These are phyloP conservation scores for Drosophila mimetica DNA, from an alignment of 2,888 invertebrate genomes.

Conservation along the genomic window DNA sequence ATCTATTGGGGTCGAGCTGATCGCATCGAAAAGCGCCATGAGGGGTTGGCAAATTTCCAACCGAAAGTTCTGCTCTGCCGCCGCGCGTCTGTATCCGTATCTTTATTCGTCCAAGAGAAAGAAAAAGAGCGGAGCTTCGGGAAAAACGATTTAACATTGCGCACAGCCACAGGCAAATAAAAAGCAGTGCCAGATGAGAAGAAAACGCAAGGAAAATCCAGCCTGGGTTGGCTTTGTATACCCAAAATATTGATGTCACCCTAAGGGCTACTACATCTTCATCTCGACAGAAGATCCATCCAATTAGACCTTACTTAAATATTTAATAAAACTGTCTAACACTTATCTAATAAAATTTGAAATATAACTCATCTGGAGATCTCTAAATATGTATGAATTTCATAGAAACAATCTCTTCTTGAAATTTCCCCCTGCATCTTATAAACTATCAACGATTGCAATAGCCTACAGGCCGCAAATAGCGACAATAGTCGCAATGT, in stretches of 20 bases:
- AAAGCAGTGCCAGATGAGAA: slow-evolving; percentile 16
- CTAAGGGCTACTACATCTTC: neutral
- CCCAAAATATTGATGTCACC: neutral
- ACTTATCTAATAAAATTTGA: too few species aligned
- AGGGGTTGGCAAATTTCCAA: slow-evolving; percentile 74
- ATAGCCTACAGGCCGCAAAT: too few species aligned
- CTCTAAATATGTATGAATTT: too few species aligned
- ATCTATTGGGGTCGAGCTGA: slow-evolving; percentile 71
- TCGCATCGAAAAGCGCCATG: slow-evolving; percentile 69
- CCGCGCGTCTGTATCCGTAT: slow-evolving; percentile 16
- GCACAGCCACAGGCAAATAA: slow-evolving; percentile 19
- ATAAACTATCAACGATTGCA: too few species aligned
- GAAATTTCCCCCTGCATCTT: too few species aligned
- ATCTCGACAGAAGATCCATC: too few species aligned
- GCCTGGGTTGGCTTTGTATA: neutral
- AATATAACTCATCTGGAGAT: too few species aligned
- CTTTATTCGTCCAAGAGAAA: slow-evolving; percentile 6
- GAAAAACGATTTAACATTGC: slow-evolving; percentile 40
- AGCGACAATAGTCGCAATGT: too few species aligned
- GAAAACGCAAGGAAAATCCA: slow-evolving; percentile 13
- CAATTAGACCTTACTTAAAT: too few species aligned
- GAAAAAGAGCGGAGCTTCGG: slow-evolving; percentile 68
- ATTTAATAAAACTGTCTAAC: too few species aligned
- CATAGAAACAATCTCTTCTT: too few species aligned
- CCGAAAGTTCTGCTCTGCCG: slow-evolving; percentile 62